Evolutionary conservation across 2,888 invertebrate species (phyloP), one percentile per base, ranked within the genome.

Genomic region (Parapristionchus giblindavisi): DNA sequence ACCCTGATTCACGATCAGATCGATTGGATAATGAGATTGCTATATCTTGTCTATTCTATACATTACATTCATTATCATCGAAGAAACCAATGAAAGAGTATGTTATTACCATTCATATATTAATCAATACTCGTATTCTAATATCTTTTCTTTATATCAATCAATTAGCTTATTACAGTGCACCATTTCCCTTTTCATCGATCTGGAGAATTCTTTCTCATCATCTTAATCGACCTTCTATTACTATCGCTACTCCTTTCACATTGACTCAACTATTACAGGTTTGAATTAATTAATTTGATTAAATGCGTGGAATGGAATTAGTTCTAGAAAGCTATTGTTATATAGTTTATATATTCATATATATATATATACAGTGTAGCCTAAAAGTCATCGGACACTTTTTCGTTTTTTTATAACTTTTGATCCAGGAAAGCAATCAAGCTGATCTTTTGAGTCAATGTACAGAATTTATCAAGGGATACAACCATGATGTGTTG

Each of bases 241-340:
- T 65, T 8, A 14, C 34, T 6, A 17, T 65, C 6, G 65, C 65
- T 32, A 65, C 65, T 27, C 65, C 65, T n/a, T 65, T 65, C 48
- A 27, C 48, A 43, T 32, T 65, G 21, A 43, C 65, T 21, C 43
- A n/a, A n/a, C n/a, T n/a, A n/a, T n/a, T n/a, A n/a, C n/a, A n/a
- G n/a, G n/a, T n/a, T n/a, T n/a, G n/a, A n/a, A n/a, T n/a, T n/a
- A n/a, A n/a, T n/a, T n/a, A n/a, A n/a, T n/a, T n/a, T n/a, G n/a
- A n/a, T n/a, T n/a, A n/a, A n/a, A n/a, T n/a, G n/a, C n/a, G n/a
- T n/a, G n/a, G n/a, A n/a, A n/a, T n/a, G n/a, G n/a, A n/a, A n/a
- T n/a, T n/a, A n/a, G n/a, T n/a, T n/a, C n/a, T n/a, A n/a, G n/a
- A n/a, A n/a, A n/a, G n/a, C n/a, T n/a, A n/a, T n/a, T n/a, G n/a